Evolutionary conservation across 1,140 invertebrate genomes (phyloP).

Genomic region (Drosophila kepulauana): DNA sequence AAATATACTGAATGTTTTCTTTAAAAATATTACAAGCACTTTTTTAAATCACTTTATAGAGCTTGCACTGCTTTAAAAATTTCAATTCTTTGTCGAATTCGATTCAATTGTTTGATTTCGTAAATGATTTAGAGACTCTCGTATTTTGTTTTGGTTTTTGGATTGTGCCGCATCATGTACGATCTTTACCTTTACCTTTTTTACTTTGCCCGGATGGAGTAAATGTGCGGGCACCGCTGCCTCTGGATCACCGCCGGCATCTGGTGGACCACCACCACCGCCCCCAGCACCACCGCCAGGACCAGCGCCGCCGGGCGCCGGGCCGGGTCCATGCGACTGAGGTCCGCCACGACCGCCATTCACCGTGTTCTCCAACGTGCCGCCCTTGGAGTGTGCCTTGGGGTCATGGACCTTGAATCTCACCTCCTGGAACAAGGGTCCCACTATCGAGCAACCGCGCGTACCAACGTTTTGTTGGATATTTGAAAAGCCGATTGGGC

Average conservation of each 20-base stretch:
- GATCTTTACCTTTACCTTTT: constrained; percentile 82
- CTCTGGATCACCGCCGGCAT: constrained; percentile 87
- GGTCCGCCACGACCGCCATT: constrained; percentile 90
- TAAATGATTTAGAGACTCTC: constrained; percentile 55
- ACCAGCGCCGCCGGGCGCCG: constrained; percentile 66
- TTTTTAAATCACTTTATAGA: neutral
- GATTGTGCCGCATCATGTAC: constrained; percentile 49
- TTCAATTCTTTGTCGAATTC: neutral
- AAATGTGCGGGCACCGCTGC: constrained; percentile 90
- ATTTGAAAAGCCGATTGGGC: constrained; percentile 85
- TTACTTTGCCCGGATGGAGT: constrained; percentile 91
- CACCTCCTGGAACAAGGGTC: constrained; percentile 95
- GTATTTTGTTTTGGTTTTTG: neutral
- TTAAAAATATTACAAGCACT: no score
- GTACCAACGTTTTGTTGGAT: constrained; percentile 85
- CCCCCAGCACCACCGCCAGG: constrained; percentile 83
- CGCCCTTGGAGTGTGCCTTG: constrained; percentile 95
- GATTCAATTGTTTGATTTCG: neutral
- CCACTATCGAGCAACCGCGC: constrained; percentile 89
- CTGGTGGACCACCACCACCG: constrained; percentile 78
- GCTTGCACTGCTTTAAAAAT: neutral
- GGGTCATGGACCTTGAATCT: constrained; percentile 97
- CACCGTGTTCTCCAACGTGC: constrained; percentile 95
- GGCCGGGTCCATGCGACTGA: constrained; percentile 84
- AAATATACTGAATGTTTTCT: no score